Base-by-base conservation (phyloP, 1,140 invertebrate species). In the Teleogryllus occipitalis region DNA sequence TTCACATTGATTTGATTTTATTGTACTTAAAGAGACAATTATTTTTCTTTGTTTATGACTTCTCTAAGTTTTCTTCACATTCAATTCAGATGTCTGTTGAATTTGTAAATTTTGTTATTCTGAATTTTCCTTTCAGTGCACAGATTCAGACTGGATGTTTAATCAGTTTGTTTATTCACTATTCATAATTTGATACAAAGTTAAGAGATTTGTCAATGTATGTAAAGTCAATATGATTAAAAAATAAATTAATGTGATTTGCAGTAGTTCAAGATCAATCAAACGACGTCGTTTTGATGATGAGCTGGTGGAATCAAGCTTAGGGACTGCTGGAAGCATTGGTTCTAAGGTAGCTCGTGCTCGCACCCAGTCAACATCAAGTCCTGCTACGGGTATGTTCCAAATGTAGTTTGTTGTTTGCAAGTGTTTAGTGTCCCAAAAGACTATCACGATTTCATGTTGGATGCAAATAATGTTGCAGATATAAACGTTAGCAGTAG, bases 201-300 rank as follows among this genome's bases (percentile, higher is more conserved):
- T 39, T n/a, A 39, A 2, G 27, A 39, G 27, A 39, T 39, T 39
- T 39, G 27, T 39, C 27, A 39, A 39, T 39, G 27, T 39, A 39
- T 39, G 1, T 39, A 39, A 39, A 39, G 1, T 39, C 27, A 39
- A 5, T 39, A 5, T 39, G 27, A 39, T 39, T 39, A 75, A 21
- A 75, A 75, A 75, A 75, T 75, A 75, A 39, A 75, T 75, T 10
- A 39, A 75, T 75, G 10, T 75, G 10, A 39, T 39, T 75, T 86
- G 83, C 83, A 96, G 95, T 84, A 97, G 96, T 8, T 96, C 94
- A 48, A 89, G 97, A 76, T 97, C 96, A 14, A 98, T 98, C 83
- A 98, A 98, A 87, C 89, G 97, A 8, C 93, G 95, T 83, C 96
- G 97, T 82, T 99, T 99, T 88, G 97, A 99, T 85, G 97, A 99